Evolutionary conservation across 2,888 invertebrate species (phyloP).

Genomic region (Ophioninae sp.): DNA sequence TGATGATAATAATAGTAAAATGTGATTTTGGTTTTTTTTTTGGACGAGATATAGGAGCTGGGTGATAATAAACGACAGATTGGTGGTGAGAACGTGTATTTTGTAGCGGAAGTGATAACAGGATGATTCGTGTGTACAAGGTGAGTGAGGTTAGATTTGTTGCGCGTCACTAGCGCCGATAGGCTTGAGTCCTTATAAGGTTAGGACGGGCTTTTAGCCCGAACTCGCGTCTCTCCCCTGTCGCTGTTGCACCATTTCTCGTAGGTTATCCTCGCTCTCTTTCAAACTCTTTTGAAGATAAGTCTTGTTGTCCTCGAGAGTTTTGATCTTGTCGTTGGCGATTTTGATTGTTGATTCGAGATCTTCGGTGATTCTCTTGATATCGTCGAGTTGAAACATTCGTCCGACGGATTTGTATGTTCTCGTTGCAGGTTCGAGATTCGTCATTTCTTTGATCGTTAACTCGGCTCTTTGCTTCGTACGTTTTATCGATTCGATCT

Average conservation of each 20-base stretch:
- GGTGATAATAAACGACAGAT: background rate
- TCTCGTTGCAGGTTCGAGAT: constrained; percentile 85
- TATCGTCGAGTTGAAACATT: constrained; percentile 90
- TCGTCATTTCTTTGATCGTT: constrained; percentile 85
- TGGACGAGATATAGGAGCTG: background rate
- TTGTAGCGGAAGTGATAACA: background rate
- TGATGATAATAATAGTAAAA: background rate
- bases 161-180: background rate
- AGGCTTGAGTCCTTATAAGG: constrained; percentile 45
- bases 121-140: background rate
- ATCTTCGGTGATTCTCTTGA: constrained; percentile 85
- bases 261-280: constrained; percentile 91
- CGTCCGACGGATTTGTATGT: constrained; percentile 92
- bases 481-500: constrained; percentile 87
- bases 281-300: constrained; percentile 91
- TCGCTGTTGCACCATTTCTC: constrained; percentile 90
- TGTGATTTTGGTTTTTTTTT: background rate
- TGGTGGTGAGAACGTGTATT: background rate
- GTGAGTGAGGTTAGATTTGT: background rate
- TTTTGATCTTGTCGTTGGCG: constrained; percentile 86
- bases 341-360: constrained; percentile 84
- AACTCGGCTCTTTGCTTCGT: constrained; percentile 87
- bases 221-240: constrained; percentile 72
- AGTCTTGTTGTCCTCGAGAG: constrained; percentile 88
- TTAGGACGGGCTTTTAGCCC: constrained; percentile 56